Base-by-base conservation (phyloP, 2,113 vertebrate genomes). In the Cyanoderma ruficeps region DNA sequence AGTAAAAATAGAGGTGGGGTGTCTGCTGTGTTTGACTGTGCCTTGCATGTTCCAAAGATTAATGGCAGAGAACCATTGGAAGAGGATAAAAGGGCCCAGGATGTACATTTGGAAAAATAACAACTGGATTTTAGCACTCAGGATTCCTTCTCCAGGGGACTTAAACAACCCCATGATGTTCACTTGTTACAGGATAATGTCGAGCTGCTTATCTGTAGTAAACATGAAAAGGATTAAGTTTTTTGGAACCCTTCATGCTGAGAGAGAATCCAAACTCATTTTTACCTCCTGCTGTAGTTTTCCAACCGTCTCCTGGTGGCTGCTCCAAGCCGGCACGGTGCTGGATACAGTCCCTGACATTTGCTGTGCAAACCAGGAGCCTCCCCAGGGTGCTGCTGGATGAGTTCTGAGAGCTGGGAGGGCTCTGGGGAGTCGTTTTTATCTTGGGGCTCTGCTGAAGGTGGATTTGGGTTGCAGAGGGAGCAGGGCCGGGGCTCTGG, bases 201-300 rank as follows among this genome's bases (percentile, higher is more conserved):
- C 71, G 16, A 74, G 88, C 90, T 83, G 70, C 92, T 95, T 83
- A 90, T 61, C 92, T 82, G 82, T 47, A 42, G 70, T 57, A 76
- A 85, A 86, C 83, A 42, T 17, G 55, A 63, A 59, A 55, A 92
- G 85, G 90, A 80, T 94, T 92, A 65, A 7, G 18, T 6, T 53
- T 71, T 46, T 85, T 79, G 49, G 78, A 91, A 35, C 15, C 44
- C 10, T 75, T 28, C 0, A 1, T 35, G 46, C 70, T 50, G 4
- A 41, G 60, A 71, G 67, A 76, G 92, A 76, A 79, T 44, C 37
- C 75, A 44, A 27, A 79, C 67, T 75, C 20, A 3, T 61, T 90
- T 90, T 79, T 37, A 27, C 67, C 71, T 86, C 49, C 19, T 1
- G 53, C 39, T 96, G 75, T 83, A 22, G 44, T 92, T 89, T 75